Evolutionary conservation across 2,797 vertebrate genomes (phyloP).

Genomic region (Pelodytes ibericus): DNA sequence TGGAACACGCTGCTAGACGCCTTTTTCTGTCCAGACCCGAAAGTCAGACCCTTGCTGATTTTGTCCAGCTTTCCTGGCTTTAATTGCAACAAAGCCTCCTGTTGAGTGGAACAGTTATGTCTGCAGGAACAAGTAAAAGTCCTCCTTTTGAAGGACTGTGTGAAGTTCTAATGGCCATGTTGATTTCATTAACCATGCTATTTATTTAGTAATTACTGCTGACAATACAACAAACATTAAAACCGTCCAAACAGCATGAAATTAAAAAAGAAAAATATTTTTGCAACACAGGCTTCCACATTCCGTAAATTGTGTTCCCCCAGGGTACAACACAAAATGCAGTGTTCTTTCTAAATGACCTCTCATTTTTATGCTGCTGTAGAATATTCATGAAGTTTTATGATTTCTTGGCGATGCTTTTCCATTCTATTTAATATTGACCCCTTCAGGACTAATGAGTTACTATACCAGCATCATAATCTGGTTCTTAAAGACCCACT

Average conservation of each 20-base stretch:
- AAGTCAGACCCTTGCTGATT: slow-evolving; percentile 73
- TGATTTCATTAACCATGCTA: slow-evolving; percentile 57
- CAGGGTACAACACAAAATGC: slow-evolving; percentile 13
- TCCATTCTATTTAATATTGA: no score
- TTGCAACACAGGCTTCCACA: background rate
- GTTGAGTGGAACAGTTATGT: slow-evolving; percentile 74
- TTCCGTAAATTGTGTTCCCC: slow-evolving; percentile 7
- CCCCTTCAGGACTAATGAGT: no score
- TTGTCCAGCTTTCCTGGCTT: slow-evolving; percentile 74
- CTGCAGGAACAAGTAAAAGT: slow-evolving; percentile 64
- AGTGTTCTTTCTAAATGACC: slow-evolving; percentile 1
- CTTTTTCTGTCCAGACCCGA: slow-evolving; percentile 65
- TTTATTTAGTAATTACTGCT: slow-evolving; percentile 59
- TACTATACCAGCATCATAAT: no score
- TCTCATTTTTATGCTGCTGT: no score
- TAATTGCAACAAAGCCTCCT: slow-evolving; percentile 83
- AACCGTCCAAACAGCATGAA: slow-evolving; percentile 35
- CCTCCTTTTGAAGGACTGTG: slow-evolving; percentile 60
- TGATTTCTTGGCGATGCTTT: no score
- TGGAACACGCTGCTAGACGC: slow-evolving; percentile 89
- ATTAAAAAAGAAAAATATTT: slow-evolving; percentile 20
- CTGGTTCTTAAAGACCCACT: no score
- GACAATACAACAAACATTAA: slow-evolving; percentile 39
- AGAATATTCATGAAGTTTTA: no score
- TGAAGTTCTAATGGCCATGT: slow-evolving; percentile 58